Evolutionary conservation across 2,113 vertebrate genomes (phyloP).

Genomic region (Okapia johnstoni): DNA sequence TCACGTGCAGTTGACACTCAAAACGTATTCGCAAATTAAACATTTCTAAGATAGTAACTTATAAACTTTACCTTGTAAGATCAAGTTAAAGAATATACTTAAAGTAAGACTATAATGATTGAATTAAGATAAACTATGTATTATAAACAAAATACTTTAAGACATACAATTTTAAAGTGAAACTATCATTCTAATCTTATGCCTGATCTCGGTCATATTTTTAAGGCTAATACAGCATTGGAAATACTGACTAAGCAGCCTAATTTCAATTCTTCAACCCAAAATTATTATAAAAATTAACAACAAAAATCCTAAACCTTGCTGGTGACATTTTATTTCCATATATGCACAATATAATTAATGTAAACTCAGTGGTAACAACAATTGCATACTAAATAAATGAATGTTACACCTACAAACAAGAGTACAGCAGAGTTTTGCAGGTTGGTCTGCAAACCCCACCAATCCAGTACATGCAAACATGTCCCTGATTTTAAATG

Average conservation of each 20-base stretch:
- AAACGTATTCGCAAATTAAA: neutral
- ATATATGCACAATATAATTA: neutral
- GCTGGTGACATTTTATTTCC: neutral
- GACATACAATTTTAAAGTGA: neutral
- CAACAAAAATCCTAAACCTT: neutral
- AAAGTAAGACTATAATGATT: neutral
- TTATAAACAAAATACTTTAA: neutral
- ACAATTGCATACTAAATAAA: neutral
- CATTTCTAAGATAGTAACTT: neutral
- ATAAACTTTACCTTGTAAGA: neutral
- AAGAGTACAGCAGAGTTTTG: neutral
- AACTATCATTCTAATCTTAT: constrained; percentile 28
- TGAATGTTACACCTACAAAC: neutral
- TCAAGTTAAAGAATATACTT: neutral
- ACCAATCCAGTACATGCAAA: neutral
- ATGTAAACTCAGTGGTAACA: neutral
- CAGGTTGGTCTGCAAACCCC: neutral
- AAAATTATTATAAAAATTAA: neutral
- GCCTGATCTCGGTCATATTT: neutral
- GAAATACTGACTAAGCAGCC: neutral
- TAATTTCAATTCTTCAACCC: neutral
- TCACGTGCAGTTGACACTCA: neutral
- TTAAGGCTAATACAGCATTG: neutral
- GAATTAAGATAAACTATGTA: neutral
- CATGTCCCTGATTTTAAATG: constrained; percentile 14